These are phyloP conservation scores for Oxygymnocypris stewartii DNA, from an alignment of 2,113 vertebrate genomes.

Conservation along the genomic window DNA sequence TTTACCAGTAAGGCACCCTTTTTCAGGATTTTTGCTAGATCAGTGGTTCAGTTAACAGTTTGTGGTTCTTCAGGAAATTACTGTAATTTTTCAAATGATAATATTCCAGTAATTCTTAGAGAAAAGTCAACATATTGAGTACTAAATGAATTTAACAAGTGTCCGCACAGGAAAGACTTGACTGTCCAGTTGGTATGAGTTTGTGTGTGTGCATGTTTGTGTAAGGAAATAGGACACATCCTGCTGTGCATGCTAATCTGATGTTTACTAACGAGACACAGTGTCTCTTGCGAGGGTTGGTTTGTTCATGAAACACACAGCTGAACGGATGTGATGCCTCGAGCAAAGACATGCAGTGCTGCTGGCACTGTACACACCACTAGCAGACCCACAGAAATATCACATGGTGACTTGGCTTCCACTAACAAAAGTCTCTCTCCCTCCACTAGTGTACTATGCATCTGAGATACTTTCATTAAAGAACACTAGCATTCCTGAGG, in stretches of 20 bases:
- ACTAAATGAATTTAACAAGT: not conserved
- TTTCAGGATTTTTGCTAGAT: not conserved
- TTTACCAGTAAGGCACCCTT: not conserved
- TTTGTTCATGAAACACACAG: conserved; percentile 36
- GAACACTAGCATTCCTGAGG: not conserved
- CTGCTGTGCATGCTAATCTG: conserved; percentile 33
- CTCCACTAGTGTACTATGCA: not conserved
- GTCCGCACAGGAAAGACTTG: not conserved
- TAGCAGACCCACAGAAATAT: conserved; percentile 23
- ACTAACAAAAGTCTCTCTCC: not conserved
- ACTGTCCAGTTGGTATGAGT: not conserved
- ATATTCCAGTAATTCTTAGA: conserved; percentile 9
- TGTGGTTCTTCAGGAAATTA: not conserved
- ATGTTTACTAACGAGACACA: conserved; percentile 15
- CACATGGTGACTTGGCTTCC: not conserved
- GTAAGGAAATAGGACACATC: conserved; percentile 13
- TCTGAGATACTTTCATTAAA: not conserved
- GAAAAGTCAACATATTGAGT: not conserved
- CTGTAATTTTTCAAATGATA: not conserved
- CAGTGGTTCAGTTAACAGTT: not conserved
- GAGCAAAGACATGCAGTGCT: not conserved
- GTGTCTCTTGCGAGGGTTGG: conserved; percentile 4
- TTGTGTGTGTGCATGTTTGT: conserved; percentile 33
- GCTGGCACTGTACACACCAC: not conserved
- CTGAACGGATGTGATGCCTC: conserved; percentile 29